Evolutionary conservation across 1,140 invertebrate species (phyloP), one percentile per base, ranked within the genome.

Genomic region (Lordiphosa stackelbergi): DNA sequence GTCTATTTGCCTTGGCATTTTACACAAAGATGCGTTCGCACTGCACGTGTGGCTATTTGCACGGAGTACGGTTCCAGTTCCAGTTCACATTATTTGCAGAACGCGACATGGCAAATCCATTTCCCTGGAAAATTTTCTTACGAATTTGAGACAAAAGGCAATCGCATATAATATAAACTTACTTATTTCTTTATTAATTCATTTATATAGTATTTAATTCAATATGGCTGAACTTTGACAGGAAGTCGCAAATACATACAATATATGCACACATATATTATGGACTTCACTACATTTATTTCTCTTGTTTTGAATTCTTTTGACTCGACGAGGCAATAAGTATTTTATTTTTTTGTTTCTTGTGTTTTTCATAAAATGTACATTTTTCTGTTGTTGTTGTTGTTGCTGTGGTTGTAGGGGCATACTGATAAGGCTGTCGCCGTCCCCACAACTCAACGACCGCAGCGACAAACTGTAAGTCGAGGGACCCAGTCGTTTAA

Each of bases 281-380:
- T 28, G 36, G 24, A 37, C 43, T 36, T 22, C 45, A 64, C 51
- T 68, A 53, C 31, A 59, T 66, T 66, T 71, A 71, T 74, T 74
- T 79, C 75, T 81, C 74, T 79, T 79, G 75, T 79, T 81, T 79
- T 79, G 45, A 58, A 79, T 74, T 79, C 71, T 75, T 61, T 28
- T 9, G 28, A 61, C 34, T 43, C 62, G 46, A 61, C 53, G 47
- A 57, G 51, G 66, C 60, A 59, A 53, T 62, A 73, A 53, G 35
- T 61, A 40, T 72, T 56, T 52, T 57, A 24, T 54, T 66, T 49
- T 54, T 49, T 31, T 28, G 24, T 28, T 31, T 31, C 28, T 31
- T 31, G 28, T 31, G 28, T 31, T 16, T 52, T 58, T 36, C 43
- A 46, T 49, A 35, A 59, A 24, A 53, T 13, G 16, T 36, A 40